Base-by-base conservation (phyloP, 35 echinoderm and acorn worm species). In the Eucidaris tribuloides region DNA sequence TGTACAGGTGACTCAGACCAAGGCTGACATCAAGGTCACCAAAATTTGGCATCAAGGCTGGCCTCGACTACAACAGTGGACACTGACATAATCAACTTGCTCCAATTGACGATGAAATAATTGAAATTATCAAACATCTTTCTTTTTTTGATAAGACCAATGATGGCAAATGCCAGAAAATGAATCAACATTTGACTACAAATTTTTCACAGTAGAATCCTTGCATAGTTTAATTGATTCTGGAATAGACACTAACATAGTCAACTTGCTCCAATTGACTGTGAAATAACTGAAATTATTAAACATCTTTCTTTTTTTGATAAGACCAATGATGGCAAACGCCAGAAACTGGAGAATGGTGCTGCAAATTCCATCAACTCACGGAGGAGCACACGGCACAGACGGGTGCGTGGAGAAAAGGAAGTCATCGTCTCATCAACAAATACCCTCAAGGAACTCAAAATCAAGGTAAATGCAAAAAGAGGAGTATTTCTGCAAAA, bases 391-490 rank as follows among this genome's bases (percentile, higher is more conserved):
- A 85, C 95, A 20, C 20, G 95, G 57, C 95, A 98, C 45, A 82
- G 95, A n/a, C 76, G 84, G 63, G 90, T 92, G 31, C 46, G 95
- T 50, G 95, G 95, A 27, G 95, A 98, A 54, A 98, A 98, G 58
- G 90, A 98, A 48, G 79, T 98, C 3, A 87, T 89, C 33, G 95
- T 92, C 23, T 98, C 95, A n/a, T 92, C 95, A 25, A 56, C 82
- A 33, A 93, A 98, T 65, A 98, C 95, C 1, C 82, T 98, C 34
- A 98, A 98, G 62, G 95, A 98, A 87, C 83, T 98, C 20, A 98
- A 98, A 59, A 81, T 98, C 32, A 98, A 98, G 90, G 95, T 98
- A 42, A 60, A n/a, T n/a, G n/a, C n/a, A n/a, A n/a, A n/a, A n/a
- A n/a, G n/a, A n/a, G n/a, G n/a, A n/a, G n/a, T n/a, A n/a, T n/a